Evolutionary conservation across 2,888 invertebrate species (phyloP), one percentile per base, ranked within the genome.

Genomic region (Xanthorhoe designata): DNA sequence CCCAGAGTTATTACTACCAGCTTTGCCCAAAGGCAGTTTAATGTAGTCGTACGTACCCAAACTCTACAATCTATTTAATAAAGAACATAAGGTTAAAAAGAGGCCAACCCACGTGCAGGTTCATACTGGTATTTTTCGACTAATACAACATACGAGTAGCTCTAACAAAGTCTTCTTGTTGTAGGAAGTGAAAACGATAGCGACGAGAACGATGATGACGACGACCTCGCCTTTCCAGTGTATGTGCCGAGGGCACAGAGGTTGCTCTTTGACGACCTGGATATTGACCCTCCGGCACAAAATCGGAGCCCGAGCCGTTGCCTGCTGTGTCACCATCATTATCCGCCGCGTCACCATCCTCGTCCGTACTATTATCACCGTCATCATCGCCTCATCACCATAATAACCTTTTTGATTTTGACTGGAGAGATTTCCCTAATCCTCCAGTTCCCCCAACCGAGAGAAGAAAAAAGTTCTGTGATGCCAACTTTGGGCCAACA

Each of bases 401-500:
- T 4, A 10, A 10, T 29, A 57, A 7, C 24, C 32, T 29, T n/a
- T 38, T 38, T 60, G 42, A 69, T 29, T 72, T 72, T 60, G 19
- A 72, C 0, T 70, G 72, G 72, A 66, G 1, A 63, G 10, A 15
- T 38, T 68, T 67, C 45, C 63, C 65, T 4, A 24, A 50, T 10
- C 10, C 52, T 61, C 65, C 47, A 17, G 59, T 67, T 64, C 52
- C 57, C 52, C 65, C 63, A 51, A 57, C 57, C 52, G 59, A n/a
- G 58, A 61, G 71, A 24, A 6, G 68, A 32, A 70, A 74, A 73
- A 32, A 24, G 5, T 75, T 75, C 24, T 69, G 67, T 42, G 9
- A 63, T 6, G 66, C 0, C 17, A 72, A 73, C 56, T 60, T 60
- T 13, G 75, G 74, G 64, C 74, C 75, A 5, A 75, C 74, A 32